Conservation (phyloP, 2,888 invertebrate species). For the Drosophila kuntzei region DNA sequence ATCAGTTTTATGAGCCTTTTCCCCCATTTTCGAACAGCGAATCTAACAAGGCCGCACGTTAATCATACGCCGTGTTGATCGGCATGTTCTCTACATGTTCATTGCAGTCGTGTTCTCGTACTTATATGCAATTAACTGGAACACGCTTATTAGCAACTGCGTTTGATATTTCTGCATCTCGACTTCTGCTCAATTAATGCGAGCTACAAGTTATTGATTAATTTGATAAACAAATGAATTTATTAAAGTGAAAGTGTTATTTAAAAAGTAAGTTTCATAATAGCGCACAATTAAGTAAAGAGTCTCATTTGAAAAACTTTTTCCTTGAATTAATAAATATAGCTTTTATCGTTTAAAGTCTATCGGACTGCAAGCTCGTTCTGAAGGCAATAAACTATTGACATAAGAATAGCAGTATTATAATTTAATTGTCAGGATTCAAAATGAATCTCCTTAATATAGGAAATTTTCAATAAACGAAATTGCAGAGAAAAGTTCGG, state of each 20-base stretch:
- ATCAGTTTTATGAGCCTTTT: conserved; percentile 51
- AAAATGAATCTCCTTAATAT: neutral
- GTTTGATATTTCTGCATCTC: conserved; percentile 1
- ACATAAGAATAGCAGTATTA: neutral
- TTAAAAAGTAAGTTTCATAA: no score
- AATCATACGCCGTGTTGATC: conserved; percentile 63
- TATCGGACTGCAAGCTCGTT: neutral
- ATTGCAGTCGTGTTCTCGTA: neutral
- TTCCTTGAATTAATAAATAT: no score
- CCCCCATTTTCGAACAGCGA: neutral
- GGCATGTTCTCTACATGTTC: neutral
- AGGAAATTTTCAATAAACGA: neutral
- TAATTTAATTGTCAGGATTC: neutral
- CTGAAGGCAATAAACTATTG: neutral
- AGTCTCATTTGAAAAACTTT: no score
- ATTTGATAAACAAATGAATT: neutral
- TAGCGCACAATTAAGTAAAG: no score
- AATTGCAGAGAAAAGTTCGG: neutral
- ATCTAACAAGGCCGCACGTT: conserved; percentile 39
- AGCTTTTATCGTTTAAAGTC: neutral
- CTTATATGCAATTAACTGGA: conserved; percentile 36
- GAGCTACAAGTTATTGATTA: neutral
- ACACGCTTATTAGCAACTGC: conserved; percentile 18
- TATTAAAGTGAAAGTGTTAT: no score
- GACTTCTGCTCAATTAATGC: conserved; percentile 1